Base-by-base conservation (phyloP, 2,888 invertebrate genomes). In the Ischnura elegans region DNA sequence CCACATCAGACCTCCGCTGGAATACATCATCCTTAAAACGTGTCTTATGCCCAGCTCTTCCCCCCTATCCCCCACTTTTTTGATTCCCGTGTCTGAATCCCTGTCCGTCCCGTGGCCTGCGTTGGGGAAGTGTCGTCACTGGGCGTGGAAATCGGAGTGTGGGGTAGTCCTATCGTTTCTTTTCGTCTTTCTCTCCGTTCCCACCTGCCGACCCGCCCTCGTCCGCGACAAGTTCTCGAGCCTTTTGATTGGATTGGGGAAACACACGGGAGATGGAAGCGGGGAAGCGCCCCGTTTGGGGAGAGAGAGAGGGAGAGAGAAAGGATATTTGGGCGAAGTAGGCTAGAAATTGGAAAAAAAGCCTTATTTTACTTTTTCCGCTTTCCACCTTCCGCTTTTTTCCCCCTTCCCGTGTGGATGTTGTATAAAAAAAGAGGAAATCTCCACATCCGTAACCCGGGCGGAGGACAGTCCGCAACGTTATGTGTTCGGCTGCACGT, bases 221-320 rank as follows among this genome's bases (percentile, higher is more conserved):
- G 13, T 36, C 76, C 76, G 36, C 76, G 76, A 76, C 76, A 76
- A 76, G 76, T 76, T 36, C 76, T 36, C 76, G 36, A 76, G 36
- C 76, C 76, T 76, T 76, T 76, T 76, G 76, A 76, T 76, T 76
- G 76, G 76, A 76, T 76, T 76, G 76, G 76, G 76, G 25, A 25
- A 76, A 76, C 76, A 76, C 36, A 25, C 25, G 25, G 25, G 61
- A 61, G 76, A 36, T 36, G 6, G 29, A 13, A 76, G 36, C 76
- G 36, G 25, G 76, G 6, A 13, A n/a, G 61, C 25, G 29, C n/a
- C n/a, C n/a, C n/a, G n/a, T n/a, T n/a, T n/a, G n/a, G n/a, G n/a
- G n/a, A n/a, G n/a, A n/a, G 36, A 36, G 29, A 13, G 76, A 76
- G 13, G 76, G 29, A 4, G 10, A 16, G 76, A 8, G 76, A 25